Evolutionary conservation across 2,113 vertebrate species (phyloP).

Genomic region (Serinus canaria): DNA sequence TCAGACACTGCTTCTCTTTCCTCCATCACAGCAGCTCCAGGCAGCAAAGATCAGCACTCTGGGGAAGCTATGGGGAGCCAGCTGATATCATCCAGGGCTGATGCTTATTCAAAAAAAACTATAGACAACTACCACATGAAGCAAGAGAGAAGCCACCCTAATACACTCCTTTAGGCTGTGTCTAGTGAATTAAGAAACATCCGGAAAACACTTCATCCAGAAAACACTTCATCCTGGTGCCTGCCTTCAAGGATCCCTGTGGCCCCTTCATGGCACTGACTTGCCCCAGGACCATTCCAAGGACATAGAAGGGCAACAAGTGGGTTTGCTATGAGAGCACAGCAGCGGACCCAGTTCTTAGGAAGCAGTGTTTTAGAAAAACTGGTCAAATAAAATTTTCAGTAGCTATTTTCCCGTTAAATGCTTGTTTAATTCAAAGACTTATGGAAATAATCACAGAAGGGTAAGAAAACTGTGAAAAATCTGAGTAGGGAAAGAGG

Average conservation of each 20-base stretch:
- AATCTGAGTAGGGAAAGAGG: background rate
- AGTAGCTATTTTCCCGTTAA: background rate
- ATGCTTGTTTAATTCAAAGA: background rate
- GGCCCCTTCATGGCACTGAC: fast-evolving
- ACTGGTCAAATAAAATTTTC: background rate
- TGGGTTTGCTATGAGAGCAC: fast-evolving
- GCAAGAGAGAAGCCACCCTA: background rate
- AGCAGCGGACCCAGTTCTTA: background rate
- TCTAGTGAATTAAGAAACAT: background rate
- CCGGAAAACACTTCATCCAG: background rate
- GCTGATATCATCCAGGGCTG: background rate
- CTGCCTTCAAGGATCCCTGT: background rate
- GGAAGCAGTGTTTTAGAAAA: background rate
- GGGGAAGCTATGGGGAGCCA: background rate
- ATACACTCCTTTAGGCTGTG: background rate
- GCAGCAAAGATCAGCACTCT: background rate
- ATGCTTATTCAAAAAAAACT: background rate
- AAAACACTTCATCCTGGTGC: background rate
- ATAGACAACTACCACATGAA: fast-evolving
- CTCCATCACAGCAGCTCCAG: background rate
- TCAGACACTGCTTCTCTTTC: background rate
- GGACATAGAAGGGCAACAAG: background rate
- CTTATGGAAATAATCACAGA: background rate
- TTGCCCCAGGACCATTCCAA: background rate
- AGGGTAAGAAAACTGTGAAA: background rate